Percentiles rank a stretch among this genome's conserved stretches.
These are phyloP conservation scores for Phyllostomus hastatus DNA, from an alignment of 2,113 vertebrate genomes.

Conservation along the genomic window DNA sequence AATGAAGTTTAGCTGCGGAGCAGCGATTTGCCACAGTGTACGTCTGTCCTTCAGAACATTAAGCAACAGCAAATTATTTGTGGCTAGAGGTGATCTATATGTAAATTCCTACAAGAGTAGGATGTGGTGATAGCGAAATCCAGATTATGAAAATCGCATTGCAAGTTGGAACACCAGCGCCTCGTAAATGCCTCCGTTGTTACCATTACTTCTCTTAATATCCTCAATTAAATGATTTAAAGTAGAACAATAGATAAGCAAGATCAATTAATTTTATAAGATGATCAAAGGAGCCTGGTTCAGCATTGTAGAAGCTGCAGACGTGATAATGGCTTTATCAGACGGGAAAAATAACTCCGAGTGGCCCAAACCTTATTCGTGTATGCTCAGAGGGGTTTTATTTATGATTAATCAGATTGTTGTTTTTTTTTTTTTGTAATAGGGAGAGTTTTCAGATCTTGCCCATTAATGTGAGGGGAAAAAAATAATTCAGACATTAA, in stretches of 20 bases:
- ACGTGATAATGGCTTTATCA: conserved; percentile 86
- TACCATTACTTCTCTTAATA: conserved; percentile 92
- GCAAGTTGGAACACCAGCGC: conserved; percentile 79
- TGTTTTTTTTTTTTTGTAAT: conserved; percentile 76
- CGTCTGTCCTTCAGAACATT: conserved; percentile 88
- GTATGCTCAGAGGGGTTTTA: conserved; percentile 83
- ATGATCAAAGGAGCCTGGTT: conserved; percentile 89
- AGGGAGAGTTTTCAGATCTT: conserved; percentile 79
- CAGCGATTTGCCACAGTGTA: conserved; percentile 87
- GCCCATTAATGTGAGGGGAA: conserved; percentile 76
- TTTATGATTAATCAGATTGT: conserved; percentile 81
- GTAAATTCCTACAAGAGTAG: conserved; percentile 91
- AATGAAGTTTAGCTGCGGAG: conserved; percentile 92
- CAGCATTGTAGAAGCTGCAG: conserved; percentile 82
- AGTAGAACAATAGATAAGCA: conserved; percentile 94
- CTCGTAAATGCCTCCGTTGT: conserved; percentile 87
- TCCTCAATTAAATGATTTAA: conserved; percentile 90
- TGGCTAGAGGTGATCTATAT: conserved; percentile 89
- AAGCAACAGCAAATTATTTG: conserved; percentile 92
- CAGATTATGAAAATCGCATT: conserved; percentile 88
- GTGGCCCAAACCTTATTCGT: conserved; percentile 80
- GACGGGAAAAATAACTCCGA: conserved; percentile 81
- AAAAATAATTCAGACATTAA: conserved; percentile 48
- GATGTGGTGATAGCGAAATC: conserved; percentile 86
- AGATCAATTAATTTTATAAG: conserved; percentile 89